Conservation (phyloP, 2,888 invertebrate genomes). For the Chrysopilus asiliformis region DNA sequence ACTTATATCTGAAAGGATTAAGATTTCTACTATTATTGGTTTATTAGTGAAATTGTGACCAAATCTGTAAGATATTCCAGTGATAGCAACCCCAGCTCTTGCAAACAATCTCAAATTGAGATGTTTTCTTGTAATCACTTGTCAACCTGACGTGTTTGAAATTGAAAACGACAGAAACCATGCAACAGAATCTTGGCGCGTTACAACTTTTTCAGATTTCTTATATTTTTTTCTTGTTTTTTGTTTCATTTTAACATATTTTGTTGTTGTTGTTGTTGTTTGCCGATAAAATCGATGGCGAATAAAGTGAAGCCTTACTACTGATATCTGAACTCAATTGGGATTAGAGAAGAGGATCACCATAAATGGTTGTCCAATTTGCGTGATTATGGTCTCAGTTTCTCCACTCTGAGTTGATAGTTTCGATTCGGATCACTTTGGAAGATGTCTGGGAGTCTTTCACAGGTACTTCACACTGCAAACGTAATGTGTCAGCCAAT, state of each 20-base stretch:
- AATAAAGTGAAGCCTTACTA: conserved; percentile 1
- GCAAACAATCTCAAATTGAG: too few relatives aligned
- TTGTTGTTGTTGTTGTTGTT: conserved; percentile 4
- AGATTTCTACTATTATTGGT: too few relatives aligned
- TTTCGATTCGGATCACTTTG: conserved; percentile 11
- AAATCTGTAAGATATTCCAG: too few relatives aligned
- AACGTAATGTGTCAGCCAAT: conserved; percentile 15
- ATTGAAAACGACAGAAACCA: conserved; percentile 12
- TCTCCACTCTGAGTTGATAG: not conserved
- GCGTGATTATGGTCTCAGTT: conserved; percentile 11
- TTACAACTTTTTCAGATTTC: conserved; percentile 1
- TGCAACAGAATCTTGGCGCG: not conserved
- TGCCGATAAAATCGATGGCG: conserved; percentile 1
- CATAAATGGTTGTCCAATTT: conserved; percentile 14
- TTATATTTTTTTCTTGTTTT: conserved; percentile 1
- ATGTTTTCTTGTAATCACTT: conserved; percentile 12
- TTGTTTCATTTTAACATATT: conserved; percentile 3
- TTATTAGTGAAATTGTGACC: too few relatives aligned
- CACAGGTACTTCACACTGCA: conserved; percentile 14
- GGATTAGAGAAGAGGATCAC: conserved; percentile 12
- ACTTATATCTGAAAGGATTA: too few relatives aligned
- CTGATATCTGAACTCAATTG: conserved; percentile 4
- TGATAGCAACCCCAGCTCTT: too few relatives aligned
- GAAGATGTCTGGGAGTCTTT: too few relatives aligned
- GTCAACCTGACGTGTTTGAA: conserved; percentile 13